These are phyloP conservation scores for Clarias platycephalus DNA, from an alignment of 2,797 vertebrate species.

Conservation along the genomic window DNA sequence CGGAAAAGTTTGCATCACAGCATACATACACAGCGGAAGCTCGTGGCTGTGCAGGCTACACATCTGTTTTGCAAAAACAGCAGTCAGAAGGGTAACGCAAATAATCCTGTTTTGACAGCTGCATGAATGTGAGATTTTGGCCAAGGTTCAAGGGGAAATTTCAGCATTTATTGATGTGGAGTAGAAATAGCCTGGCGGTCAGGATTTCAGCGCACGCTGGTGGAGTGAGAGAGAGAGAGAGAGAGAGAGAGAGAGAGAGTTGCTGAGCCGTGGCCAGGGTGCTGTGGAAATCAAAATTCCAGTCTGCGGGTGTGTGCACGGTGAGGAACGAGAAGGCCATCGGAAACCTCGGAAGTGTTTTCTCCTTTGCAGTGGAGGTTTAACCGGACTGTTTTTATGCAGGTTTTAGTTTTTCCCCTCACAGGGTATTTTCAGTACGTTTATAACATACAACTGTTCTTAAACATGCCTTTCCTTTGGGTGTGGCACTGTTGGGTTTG, in stretches of 20 bases:
- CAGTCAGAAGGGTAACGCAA: background rate
- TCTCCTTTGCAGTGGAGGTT: background rate
- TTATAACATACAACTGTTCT: background rate
- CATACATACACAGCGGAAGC: background rate
- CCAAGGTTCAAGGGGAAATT: slow-evolving; percentile 20
- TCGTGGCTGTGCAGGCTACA: background rate
- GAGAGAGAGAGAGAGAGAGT: background rate
- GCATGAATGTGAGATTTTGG: slow-evolving; percentile 34
- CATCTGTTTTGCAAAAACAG: background rate
- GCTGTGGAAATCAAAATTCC: slow-evolving; percentile 18
- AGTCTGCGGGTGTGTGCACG: slow-evolving; percentile 9
- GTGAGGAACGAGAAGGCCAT: slow-evolving; percentile 17
- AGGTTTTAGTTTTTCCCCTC: background rate
- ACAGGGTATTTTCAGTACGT: background rate
- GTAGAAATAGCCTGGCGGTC: slow-evolving; percentile 42
- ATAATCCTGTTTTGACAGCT: slow-evolving; percentile 40
- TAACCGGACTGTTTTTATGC: background rate
- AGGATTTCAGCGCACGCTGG: slow-evolving; percentile 11
- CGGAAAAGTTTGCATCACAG: background rate
- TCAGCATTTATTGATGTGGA: slow-evolving; percentile 29
- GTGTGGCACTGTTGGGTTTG: background rate
- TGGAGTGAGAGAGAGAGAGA: background rate
- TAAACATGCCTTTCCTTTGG: background rate
- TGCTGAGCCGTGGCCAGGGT: slow-evolving; percentile 26
- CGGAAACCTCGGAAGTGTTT: slow-evolving; percentile 13